Evolutionary conservation across 2,797 vertebrate species (phyloP).

Genomic region (Fistularia tabacaria): DNA sequence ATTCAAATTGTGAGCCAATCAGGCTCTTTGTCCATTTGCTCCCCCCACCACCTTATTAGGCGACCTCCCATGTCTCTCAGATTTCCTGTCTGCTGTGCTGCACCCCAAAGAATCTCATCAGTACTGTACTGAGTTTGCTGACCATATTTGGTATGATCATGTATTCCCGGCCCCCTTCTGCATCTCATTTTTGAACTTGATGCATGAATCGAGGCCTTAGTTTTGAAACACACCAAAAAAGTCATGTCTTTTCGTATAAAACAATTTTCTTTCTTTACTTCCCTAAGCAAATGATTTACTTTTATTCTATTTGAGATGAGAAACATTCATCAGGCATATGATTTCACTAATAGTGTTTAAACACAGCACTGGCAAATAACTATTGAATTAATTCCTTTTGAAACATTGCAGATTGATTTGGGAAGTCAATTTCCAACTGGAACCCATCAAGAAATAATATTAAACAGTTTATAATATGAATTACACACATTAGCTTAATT

Average conservation of each 20-base stretch:
- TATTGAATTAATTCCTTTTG: slow-evolving; percentile 1
- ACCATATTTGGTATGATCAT: slow-evolving; percentile 77
- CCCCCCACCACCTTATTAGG: slow-evolving; percentile 64
- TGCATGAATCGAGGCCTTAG: slow-evolving; percentile 52
- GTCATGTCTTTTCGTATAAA: slow-evolving; percentile 10
- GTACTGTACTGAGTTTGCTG: slow-evolving; percentile 69
- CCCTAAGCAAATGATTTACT: background rate
- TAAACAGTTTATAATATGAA: background rate
- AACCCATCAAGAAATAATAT: background rate
- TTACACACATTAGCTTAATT: background rate
- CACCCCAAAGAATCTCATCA: slow-evolving; percentile 61
- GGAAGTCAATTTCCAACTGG: background rate
- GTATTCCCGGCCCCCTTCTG: slow-evolving; percentile 44
- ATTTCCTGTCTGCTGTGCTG: slow-evolving; percentile 61
- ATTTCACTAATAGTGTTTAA: no score
- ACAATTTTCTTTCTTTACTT: background rate
- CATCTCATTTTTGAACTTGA: slow-evolving; percentile 25
- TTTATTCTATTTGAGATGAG: background rate
- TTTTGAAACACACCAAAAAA: slow-evolving; percentile 15
- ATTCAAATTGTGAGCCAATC: slow-evolving; percentile 75
- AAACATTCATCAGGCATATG: background rate
- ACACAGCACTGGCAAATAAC: background rate
- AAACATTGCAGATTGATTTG: background rate
- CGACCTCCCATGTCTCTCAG: slow-evolving; percentile 67
- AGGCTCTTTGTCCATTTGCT: slow-evolving; percentile 45